Evolutionary conservation across 1,140 invertebrate genomes (phyloP).

Genomic region (Tetragnatha versicolor): DNA sequence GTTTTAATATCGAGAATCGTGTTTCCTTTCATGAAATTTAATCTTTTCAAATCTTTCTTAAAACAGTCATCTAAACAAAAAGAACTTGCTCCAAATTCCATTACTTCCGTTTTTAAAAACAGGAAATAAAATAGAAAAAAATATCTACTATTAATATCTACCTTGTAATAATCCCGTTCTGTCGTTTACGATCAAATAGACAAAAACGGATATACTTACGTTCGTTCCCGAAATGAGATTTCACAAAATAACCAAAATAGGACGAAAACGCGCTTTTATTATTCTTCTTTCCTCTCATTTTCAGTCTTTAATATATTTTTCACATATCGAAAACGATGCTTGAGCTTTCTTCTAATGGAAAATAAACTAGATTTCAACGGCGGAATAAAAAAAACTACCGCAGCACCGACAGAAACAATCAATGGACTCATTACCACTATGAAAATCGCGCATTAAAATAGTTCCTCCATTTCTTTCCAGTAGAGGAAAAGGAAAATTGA

Average conservation of each 20-base stretch:
- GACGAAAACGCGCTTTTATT: neutral
- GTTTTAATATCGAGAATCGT: no score
- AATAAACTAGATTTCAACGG: slow-evolving; percentile 37
- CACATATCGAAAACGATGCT: neutral
- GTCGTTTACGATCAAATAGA: neutral
- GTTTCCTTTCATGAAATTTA: no score
- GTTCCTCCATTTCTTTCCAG: neutral
- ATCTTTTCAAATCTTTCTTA: no score
- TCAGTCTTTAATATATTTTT: slow-evolving; percentile 12
- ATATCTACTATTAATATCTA: neutral
- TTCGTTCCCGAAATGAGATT: neutral
- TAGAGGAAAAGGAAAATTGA: slow-evolving; percentile 14
- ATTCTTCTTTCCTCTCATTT: neutral
- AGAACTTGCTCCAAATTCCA: no score
- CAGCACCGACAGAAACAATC: neutral
- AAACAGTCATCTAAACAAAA: no score
- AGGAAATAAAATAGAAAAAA: neutral
- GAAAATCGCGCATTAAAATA: slow-evolving; percentile 39
- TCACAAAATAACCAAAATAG: neutral
- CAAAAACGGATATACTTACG: neutral
- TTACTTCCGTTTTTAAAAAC: no score
- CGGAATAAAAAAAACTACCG: neutral
- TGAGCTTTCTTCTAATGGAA: slow-evolving; percentile 18
- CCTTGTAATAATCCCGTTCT: neutral
- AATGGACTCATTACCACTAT: slow-evolving; percentile 24